phyloP scores from a whole-genome alignment of 2,888 invertebrate genomes.

The Plutella xylostella region DNA sequence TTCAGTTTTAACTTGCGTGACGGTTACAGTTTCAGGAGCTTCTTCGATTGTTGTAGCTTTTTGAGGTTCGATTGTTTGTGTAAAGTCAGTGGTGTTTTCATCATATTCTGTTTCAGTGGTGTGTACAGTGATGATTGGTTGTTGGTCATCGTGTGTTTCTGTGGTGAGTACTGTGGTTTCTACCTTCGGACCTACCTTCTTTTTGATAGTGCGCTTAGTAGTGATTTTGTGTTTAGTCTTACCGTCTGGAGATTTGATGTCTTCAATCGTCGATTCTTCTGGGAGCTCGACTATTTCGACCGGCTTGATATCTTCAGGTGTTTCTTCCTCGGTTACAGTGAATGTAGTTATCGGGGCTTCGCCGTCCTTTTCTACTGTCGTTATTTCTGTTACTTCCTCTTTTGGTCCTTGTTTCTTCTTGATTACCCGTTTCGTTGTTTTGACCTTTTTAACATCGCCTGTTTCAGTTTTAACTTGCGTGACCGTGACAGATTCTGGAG shows the following conservation, averaged over 20 bases:
- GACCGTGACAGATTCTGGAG: constrained; percentile 10
- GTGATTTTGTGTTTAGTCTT: constrained; percentile 11
- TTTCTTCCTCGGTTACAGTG: constrained; percentile 12
- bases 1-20: too few species aligned
- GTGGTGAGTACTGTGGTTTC: constrained; percentile 17
- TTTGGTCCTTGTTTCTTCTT: constrained; percentile 18
- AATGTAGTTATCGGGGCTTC: constrained; percentile 13
- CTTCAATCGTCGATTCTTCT: constrained; percentile 20
- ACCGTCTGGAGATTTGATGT: constrained; percentile 16
- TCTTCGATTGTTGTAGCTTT: too few species aligned
- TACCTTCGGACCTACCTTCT: constrained; percentile 23
- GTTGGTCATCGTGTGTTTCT: constrained; percentile 16
- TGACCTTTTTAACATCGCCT: constrained; percentile 18
- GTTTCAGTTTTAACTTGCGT: constrained; percentile 22
- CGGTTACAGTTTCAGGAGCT: too few species aligned
- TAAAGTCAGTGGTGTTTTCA: constrained; percentile 17
- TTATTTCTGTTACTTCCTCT: constrained; percentile 24
- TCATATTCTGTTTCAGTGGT: constrained; percentile 20
- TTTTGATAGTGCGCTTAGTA: constrained; percentile 17
- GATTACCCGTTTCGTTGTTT: constrained; percentile 18
- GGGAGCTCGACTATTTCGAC: constrained; percentile 17
- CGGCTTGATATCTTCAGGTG: constrained; percentile 6
- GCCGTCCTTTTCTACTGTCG: constrained; percentile 24
- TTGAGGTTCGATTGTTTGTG: constrained; percentile 4
- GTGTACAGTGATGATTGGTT: constrained; percentile 32